Evolutionary conservation across 2,888 invertebrate species (phyloP), one percentile per base, ranked within the genome.

Genomic region (Cryptus viduatorius): DNA sequence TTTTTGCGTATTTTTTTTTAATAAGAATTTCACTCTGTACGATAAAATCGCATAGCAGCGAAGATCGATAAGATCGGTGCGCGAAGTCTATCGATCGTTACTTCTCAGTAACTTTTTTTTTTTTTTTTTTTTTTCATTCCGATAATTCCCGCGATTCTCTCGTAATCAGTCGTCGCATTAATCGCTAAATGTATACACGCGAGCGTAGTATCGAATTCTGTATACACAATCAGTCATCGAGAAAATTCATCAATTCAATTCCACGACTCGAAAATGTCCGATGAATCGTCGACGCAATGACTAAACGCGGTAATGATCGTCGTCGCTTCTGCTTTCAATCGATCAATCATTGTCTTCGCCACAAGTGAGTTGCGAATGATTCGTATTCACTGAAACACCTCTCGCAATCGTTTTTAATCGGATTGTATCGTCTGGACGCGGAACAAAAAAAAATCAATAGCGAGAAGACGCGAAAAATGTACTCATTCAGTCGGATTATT

Each of bases 181-280:
- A 56, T 56, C 56, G 56, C 56, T 24, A 1, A 10, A 4, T 3
- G 56, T 4, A 24, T 24, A 12, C 19, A 19, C 46, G 46, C 69
- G 14, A 19, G 14, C 56, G 46, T 56, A 29, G 10, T 50, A 44
- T 73, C 29, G 76, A 48, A 61, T 76, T 56, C 24, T 8, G 19
- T 12, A 37, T 37, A 37, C 24, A 24, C 56, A 68, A 77, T 83
- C 59, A 77, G 65, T 80, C 72, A 77, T 67, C 50, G 37, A 50
- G 53, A 76, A 73, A 77, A 77, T 68, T 68, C 67, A 80, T 83
- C 80, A 68, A 72, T 76, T 64, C 48, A 50, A 79, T 84, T 61
- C 73, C 61, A 53, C 59, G 68, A 19, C 68, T 56, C 53, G 24
- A 37, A n/a, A 46, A 44, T 53, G 44, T 16, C 12, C 42, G 37